These are phyloP conservation scores for Pseudomyrmex concolor DNA, from an alignment of 1,140 invertebrate species.

Conservation along the genomic window DNA sequence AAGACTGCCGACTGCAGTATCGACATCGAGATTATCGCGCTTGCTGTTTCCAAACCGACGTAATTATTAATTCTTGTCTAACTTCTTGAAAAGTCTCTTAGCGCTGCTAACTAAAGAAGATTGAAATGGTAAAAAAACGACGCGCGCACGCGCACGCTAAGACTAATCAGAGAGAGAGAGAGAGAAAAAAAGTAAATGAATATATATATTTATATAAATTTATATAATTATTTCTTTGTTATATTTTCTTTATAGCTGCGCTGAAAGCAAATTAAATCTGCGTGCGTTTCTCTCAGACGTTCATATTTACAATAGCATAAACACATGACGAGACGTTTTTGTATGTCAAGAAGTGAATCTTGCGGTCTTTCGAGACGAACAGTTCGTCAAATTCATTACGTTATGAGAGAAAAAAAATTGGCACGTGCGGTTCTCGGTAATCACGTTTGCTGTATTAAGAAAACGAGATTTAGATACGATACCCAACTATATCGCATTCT, in stretches of 20 bases:
- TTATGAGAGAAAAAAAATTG: slow-evolving; percentile 11
- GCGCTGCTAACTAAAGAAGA: slow-evolving; percentile 10
- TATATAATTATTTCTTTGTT: no score
- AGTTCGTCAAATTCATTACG: slow-evolving; percentile 36
- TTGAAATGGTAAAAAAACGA: not conserved
- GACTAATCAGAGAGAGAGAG: not conserved
- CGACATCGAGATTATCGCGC: not conserved
- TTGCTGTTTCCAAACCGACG: slow-evolving; percentile 2
- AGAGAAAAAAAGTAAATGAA: not conserved
- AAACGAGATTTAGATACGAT: slow-evolving; percentile 51
- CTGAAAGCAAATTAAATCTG: no score
- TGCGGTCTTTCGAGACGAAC: not conserved
- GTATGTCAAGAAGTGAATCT: not conserved
- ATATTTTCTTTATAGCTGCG: no score
- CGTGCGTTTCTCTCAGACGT: no score
- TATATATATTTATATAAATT: no score
- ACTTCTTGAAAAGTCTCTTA: slow-evolving; percentile 18
- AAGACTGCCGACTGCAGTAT: not conserved
- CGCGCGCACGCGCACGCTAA: not conserved
- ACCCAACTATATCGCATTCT: slow-evolving; percentile 29
- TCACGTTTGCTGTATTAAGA: slow-evolving; percentile 55
- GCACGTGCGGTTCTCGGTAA: slow-evolving; percentile 16
- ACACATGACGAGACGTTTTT: no score
- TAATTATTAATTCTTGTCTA: slow-evolving; percentile 43
- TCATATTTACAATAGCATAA: no score